Base-by-base conservation (phyloP, 2,113 vertebrate genomes). In the Microcebus ravelobensis region DNA sequence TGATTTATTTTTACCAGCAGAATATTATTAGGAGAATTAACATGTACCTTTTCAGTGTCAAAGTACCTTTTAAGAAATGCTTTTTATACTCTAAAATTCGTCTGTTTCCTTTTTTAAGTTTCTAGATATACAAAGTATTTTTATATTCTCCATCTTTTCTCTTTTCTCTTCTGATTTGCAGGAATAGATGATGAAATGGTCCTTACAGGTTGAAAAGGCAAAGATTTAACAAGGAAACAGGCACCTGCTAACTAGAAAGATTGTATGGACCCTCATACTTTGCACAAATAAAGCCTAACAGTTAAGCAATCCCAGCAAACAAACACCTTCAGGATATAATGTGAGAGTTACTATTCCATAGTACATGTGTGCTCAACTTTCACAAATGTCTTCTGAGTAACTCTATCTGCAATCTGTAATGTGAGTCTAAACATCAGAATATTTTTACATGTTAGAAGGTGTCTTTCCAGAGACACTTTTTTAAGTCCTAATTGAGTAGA, bases 211-310 rank as follows among this genome's bases (percentile, higher is more conserved):
- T 42, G 15, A 29, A 39, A 65, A 91, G 70, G 23, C 34, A 50
- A 68, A 48, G 11, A 83, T 55, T 57, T 34, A 71, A 63, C 10
- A 74, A 94, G 18, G 23, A 23, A 45, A 31, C n/a, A 68, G 45
- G 2, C 1, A 76, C 5, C 8, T 74, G 18, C 50, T 80, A 42
- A 85, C 8, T 48, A n/a, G 14, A 70, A 59, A 36, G 14, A 27
- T n/a, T 27, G 0, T 25, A 57, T 76, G 25, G 15, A 13, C 3
- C 8, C 8, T 29, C 4, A 1, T 50, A 67, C 1, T 2, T 3
- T 76, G 2, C 20, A 48, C 70, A 14, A 74, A 59, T 36, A 17
- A 83, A 5, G 2, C 17, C 55, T n/a, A 70, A 21, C 1, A 91
- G 39, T 55, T 25, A n/a, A 29, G 14, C 29, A 79, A 81, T 23